Percentiles rank a stretch among this genome's conserved stretches.
phyloP scores from a whole-genome alignment of 2,113 vertebrate species.

The Epinephelus cyanopodus region DNA sequence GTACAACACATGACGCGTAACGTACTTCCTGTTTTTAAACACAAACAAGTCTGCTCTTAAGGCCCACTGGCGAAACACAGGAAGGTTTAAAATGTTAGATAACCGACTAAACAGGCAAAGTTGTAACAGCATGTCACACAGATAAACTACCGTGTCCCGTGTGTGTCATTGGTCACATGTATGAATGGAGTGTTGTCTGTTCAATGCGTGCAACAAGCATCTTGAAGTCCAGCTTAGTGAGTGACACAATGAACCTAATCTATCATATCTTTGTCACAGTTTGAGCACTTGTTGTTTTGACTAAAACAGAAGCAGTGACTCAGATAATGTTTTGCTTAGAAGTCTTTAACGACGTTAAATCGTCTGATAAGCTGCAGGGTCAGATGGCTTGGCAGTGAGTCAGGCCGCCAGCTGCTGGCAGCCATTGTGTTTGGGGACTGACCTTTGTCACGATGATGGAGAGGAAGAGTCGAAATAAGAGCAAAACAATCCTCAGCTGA shows the following conservation, averaged over 20 bases:
- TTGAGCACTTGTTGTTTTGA: slow-evolving; percentile 38
- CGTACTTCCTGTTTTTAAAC: slow-evolving; percentile 26
- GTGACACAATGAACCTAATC: neutral
- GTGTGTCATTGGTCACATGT: neutral
- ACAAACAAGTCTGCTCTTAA: slow-evolving; percentile 39
- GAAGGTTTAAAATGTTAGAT: slow-evolving; percentile 4
- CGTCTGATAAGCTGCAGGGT: slow-evolving; percentile 48
- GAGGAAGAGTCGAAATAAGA: slow-evolving; percentile 42
- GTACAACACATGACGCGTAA: slow-evolving; percentile 30
- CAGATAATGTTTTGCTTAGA: slow-evolving; percentile 48
- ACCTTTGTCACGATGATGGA: slow-evolving; percentile 66
- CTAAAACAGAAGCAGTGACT: slow-evolving; percentile 49
- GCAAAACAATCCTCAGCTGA: slow-evolving; percentile 49
- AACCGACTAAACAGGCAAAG: slow-evolving; percentile 2
- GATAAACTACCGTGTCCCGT: neutral
- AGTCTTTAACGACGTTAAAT: slow-evolving; percentile 44
- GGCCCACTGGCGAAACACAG: neutral
- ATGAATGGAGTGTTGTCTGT: neutral
- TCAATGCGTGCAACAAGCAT: neutral
- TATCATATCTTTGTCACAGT: neutral
- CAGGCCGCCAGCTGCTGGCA: slow-evolving; percentile 68
- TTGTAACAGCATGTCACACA: neutral
- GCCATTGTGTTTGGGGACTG: slow-evolving; percentile 67
- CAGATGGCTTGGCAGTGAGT: slow-evolving; percentile 64
- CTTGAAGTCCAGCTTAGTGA: neutral